These are phyloP conservation scores for Petrocephalus zakoni DNA, from an alignment of 2,113 vertebrate genomes.

Conservation along the genomic window DNA sequence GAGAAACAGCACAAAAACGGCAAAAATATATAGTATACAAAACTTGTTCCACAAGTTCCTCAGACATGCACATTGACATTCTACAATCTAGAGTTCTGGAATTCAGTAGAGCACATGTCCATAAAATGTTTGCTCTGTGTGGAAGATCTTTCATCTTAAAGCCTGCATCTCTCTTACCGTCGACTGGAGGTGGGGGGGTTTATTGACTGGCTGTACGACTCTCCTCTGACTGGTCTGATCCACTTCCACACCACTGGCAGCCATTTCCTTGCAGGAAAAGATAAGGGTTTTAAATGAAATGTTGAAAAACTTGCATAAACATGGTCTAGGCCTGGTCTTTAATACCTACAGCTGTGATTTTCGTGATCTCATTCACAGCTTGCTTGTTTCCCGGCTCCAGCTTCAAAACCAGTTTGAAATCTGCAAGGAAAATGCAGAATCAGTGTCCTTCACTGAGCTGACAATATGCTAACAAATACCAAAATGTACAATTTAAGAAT, in stretches of 20 bases:
- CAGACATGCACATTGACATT: background rate
- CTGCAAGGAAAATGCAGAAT: slow-evolving; percentile 51
- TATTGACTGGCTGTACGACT: slow-evolving; percentile 65
- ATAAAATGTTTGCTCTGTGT: background rate
- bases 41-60: background rate
- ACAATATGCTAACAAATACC: background rate
- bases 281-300: background rate
- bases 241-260: slow-evolving; percentile 44
- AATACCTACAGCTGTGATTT: slow-evolving; percentile 70
- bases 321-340: background rate
- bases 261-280: slow-evolving; percentile 57
- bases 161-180: slow-evolving; percentile 62
- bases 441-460: background rate
- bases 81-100: background rate
- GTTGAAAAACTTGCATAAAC: background rate
- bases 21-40: background rate
- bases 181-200: slow-evolving; percentile 66
- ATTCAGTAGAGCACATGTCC: background rate
- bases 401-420: slow-evolving; percentile 82
- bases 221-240: slow-evolving; percentile 57
- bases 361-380: slow-evolving; percentile 79
- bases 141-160: background rate
- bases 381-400: slow-evolving; percentile 95
- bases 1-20: no score
- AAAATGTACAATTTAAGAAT: background rate